A percentile compares a stretch with the other conserved stretches of the same genome.
Evolutionary conservation across 2,888 invertebrate genomes (phyloP).

Genomic region (Pachydiplax longipennis): DNA sequence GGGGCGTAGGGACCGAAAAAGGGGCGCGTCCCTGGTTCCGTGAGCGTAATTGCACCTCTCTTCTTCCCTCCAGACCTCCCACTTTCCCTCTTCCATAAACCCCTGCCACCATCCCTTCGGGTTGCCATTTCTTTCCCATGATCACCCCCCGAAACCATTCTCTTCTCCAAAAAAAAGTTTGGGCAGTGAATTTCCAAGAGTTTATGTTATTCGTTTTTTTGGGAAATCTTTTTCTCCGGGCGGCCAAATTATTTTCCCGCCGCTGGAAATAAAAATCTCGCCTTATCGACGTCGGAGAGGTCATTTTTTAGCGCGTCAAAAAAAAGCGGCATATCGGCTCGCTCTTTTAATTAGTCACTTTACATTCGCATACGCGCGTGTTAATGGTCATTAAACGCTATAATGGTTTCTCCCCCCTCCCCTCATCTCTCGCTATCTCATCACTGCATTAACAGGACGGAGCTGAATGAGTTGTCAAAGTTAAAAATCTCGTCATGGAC

Average conservation of each 20-base stretch:
- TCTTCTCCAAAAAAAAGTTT: neutral
- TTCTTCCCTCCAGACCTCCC: neutral
- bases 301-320: neutral
- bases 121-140: neutral
- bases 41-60: slow-evolving; percentile 31
- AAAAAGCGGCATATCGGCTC: neutral
- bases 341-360: neutral
- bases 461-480: neutral
- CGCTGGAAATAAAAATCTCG: neutral
- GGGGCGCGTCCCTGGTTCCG: slow-evolving; percentile 14
- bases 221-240: neutral
- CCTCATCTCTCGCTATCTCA: neutral
- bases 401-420: neutral
- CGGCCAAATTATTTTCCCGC: neutral
- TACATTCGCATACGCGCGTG: neutral
- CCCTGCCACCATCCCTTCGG: slow-evolving; percentile 5
- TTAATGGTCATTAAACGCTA: neutral
- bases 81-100: neutral
- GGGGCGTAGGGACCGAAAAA: neutral
- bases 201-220: neutral
- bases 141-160: neutral
- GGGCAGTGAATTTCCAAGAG: neutral
- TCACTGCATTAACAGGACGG: neutral
- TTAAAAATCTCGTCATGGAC: neutral
- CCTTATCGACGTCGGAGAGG: neutral